These are phyloP conservation scores for Zaprionus ornatus DNA, from an alignment of 1,140 invertebrate species.

Conservation along the genomic window DNA sequence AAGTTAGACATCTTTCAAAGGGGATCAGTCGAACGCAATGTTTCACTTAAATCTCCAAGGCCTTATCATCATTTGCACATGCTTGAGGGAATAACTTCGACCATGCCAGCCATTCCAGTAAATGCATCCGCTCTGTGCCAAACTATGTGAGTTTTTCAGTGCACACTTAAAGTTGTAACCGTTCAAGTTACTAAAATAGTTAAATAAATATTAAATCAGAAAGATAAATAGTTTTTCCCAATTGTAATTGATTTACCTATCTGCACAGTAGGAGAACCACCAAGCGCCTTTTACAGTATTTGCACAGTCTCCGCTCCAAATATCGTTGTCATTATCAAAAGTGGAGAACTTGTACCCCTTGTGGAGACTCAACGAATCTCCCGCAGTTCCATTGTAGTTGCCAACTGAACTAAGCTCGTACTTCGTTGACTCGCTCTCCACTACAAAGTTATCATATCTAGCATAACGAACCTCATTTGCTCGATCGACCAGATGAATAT, in stretches of 20 bases:
- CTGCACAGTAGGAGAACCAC: slow-evolving; percentile 1
- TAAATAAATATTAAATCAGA: not conserved
- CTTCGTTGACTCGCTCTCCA: not conserved
- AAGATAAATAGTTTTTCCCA: not conserved
- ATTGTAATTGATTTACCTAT: not conserved
- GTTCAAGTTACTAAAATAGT: not conserved
- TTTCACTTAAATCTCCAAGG: not conserved
- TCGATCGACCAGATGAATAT: slow-evolving; percentile 15
- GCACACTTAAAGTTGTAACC: not conserved
- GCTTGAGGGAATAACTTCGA: not conserved
- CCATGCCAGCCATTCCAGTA: not conserved
- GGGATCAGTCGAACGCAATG: not conserved
- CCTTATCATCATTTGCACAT: not conserved
- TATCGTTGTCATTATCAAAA: slow-evolving; percentile 3
- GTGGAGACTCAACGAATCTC: not conserved
- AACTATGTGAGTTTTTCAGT: not conserved
- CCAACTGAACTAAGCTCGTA: slow-evolving; percentile 5
- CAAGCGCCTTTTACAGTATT: not conserved
- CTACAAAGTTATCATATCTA: slow-evolving; percentile 16
- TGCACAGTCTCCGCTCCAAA: not conserved
- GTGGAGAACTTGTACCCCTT: slow-evolving; percentile 5
- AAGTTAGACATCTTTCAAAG: not conserved
- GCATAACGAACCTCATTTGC: slow-evolving; percentile 16
- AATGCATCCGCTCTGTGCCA: not conserved
- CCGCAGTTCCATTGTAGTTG: not conserved